phyloP scores from a whole-genome alignment of 2,888 invertebrate genomes.

The Fragum whitleyi region DNA sequence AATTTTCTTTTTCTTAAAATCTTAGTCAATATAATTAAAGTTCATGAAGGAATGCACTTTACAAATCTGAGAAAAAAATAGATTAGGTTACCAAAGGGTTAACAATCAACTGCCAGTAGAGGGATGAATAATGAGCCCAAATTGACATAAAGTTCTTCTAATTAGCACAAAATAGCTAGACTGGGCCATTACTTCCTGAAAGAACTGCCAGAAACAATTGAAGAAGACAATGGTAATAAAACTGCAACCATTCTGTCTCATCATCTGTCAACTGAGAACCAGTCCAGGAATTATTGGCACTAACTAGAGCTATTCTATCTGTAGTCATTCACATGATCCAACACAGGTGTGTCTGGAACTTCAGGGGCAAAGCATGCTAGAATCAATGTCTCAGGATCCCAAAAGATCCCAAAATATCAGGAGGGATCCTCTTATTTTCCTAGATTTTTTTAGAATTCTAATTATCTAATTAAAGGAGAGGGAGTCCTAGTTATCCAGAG shows the following conservation, averaged over 20 bases:
- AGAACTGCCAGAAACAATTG: conserved; percentile 30
- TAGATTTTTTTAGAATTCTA: too few species aligned
- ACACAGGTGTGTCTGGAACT: background rate
- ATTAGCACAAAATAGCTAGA: conserved; percentile 24
- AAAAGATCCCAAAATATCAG: too few species aligned
- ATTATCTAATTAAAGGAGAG: too few species aligned
- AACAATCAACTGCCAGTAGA: conserved; percentile 23
- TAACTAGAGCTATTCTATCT: background rate
- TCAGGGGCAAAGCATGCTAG: too few species aligned
- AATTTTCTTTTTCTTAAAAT: too few species aligned
- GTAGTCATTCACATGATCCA: background rate
- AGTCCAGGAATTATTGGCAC: conserved; percentile 4
- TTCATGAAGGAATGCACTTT: too few species aligned
- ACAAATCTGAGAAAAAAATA: too few species aligned
- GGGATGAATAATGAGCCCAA: conserved; percentile 24
- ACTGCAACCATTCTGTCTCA: conserved; percentile 29
- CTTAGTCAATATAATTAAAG: too few species aligned
- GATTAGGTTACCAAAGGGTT: conserved; percentile 1
- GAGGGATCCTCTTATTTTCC: too few species aligned
- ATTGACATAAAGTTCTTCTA: conserved; percentile 28
- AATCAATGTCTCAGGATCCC: too few species aligned
- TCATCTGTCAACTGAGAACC: conserved; percentile 18
- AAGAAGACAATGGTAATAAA: conserved; percentile 28
- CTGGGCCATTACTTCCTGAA: conserved; percentile 12
- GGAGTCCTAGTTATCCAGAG: too few species aligned